Evolutionary conservation across 2,113 vertebrate species (phyloP).

Genomic region (Hiodon alosoides): DNA sequence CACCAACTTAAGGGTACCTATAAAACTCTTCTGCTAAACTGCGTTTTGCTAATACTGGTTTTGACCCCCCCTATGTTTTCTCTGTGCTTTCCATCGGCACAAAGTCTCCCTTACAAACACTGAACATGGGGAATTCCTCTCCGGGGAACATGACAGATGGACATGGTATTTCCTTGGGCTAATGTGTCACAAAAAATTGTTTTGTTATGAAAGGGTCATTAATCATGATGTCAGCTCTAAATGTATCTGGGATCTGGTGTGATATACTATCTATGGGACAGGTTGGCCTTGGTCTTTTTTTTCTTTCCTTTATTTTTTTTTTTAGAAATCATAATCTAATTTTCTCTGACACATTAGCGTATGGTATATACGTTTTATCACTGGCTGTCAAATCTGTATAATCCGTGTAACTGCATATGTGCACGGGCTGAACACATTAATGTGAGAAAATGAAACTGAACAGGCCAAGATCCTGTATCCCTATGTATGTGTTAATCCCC

Average conservation of each 20-base stretch:
- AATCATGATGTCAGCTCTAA: slow-evolving; percentile 92
- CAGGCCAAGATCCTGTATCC: no score
- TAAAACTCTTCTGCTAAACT: neutral
- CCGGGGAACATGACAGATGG: slow-evolving; percentile 73
- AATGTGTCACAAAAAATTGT: slow-evolving; percentile 77
- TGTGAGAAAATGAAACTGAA: no score
- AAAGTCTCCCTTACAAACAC: slow-evolving; percentile 34
- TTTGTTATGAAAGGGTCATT: slow-evolving; percentile 70
- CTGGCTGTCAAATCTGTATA: no score
- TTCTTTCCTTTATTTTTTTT: slow-evolving; percentile 37
- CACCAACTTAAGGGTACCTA: no score
- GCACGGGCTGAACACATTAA: neutral
- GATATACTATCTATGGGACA: slow-evolving; percentile 75
- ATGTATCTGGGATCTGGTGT: slow-evolving; percentile 77
- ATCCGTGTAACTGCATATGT: neutral
- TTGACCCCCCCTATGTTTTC: neutral
- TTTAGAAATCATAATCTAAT: slow-evolving; percentile 48
- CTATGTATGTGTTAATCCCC: no score
- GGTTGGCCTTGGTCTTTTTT: slow-evolving; percentile 50
- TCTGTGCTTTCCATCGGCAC: slow-evolving; percentile 50
- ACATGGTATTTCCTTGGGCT: slow-evolving; percentile 65
- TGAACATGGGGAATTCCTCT: slow-evolving; percentile 1
- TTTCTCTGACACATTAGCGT: neutral
- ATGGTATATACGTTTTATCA: no score
- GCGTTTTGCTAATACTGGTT: neutral